Evolutionary conservation across 2,888 invertebrate genomes (phyloP), one percentile per base, ranked within the genome.

Genomic region (Leucophenga maculata): DNA sequence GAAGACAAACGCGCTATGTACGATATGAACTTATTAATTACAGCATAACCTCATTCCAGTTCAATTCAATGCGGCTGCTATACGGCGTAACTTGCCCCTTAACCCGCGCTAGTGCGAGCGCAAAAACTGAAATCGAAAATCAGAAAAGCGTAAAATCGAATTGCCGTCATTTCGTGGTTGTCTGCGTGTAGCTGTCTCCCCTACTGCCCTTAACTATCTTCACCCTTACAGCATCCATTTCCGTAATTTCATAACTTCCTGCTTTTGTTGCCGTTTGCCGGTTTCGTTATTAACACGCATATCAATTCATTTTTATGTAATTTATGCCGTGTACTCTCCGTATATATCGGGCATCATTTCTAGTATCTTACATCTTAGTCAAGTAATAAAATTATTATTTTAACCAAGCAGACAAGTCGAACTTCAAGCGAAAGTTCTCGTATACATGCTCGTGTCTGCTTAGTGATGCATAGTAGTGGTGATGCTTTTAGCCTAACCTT

Each of bases 301-400:
- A 85, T 86, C 84, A 83, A 85, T 80, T 82, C 82, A 79, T 79
- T 80, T 79, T 78, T 76, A 80, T 82, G 80, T 86, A 85, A 85
- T 85, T 85, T 85, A 85, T 86, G 85, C 84, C 85, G 85, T 83
- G 22, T 46, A 18, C n/a, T 3, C 3, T 48, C n/a, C n/a, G 14
- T 4, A 16, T 9, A 16, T 16, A 18, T 32, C 31, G n/a, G 16
- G 46, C 46, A 9, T 44, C 13, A 32, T 39, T 6, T 39, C 39
- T 39, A 20, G 62, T 64, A 64, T 46, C 48, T 64, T 46, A 60
- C 22, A 39, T 60, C 14, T 60, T 39, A 39, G 60, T 39, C 44
- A 46, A 20, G 46, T 48, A 64, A 59, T 64, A 64, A 64, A 64
- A 46, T 64, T 64, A 64, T 64, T 64, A 20, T 64, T 32, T 64